A percentile compares a stretch with the other conserved stretches of the same genome.
These are phyloP conservation scores for Upupa epops DNA, from an alignment of 2,113 vertebrate genomes.

Conservation along the genomic window DNA sequence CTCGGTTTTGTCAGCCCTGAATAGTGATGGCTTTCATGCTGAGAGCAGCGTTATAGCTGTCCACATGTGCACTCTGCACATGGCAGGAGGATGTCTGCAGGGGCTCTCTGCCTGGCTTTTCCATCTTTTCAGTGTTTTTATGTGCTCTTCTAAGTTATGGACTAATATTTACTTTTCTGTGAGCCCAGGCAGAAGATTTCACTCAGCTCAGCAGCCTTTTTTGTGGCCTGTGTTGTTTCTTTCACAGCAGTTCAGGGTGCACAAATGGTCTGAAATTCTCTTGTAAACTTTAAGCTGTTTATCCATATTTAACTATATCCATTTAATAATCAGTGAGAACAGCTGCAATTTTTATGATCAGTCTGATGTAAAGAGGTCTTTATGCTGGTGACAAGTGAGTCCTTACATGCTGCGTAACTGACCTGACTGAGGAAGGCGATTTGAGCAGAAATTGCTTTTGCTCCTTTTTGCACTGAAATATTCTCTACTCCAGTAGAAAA, in stretches of 20 bases:
- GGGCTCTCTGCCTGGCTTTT: neutral
- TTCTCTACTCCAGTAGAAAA: neutral
- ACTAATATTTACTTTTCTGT: neutral
- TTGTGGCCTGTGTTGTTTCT: neutral
- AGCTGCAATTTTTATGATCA: accelerated
- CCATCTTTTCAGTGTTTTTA: neutral
- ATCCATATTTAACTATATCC: too few species aligned
- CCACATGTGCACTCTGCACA: neutral
- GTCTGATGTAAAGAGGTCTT: neutral
- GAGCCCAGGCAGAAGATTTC: neutral
- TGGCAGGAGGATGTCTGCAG: neutral
- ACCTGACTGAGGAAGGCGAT: neutral
- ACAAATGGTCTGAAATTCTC: neutral
- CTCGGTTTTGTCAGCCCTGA: neutral
- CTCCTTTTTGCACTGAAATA: neutral
- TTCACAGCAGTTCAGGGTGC: neutral
- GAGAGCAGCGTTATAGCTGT: neutral
- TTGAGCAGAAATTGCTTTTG: neutral
- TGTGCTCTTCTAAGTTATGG: neutral
- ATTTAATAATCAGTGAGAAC: accelerated
- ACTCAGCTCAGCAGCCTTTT: accelerated
- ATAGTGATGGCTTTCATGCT: accelerated
- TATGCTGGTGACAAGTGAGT: accelerated
- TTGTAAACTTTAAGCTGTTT: neutral
- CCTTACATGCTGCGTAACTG: neutral